A percentile compares a stretch with the other conserved stretches of the same genome.
Evolutionary conservation across 1,140 invertebrate species (phyloP).

Genomic region (Brachystomella parvula): DNA sequence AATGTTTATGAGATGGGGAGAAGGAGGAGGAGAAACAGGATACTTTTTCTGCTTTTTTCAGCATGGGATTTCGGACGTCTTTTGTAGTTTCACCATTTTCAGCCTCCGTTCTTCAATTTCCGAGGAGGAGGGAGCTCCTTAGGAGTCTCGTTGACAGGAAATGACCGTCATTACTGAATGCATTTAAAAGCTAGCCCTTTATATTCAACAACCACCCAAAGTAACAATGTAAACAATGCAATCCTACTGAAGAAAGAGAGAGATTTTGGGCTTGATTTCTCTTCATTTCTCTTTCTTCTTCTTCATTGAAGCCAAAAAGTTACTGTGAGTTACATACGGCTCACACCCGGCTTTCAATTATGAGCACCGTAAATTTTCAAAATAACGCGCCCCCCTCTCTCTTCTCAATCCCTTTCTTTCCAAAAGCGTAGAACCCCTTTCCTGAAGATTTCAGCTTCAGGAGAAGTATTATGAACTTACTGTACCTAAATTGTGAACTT

Average conservation of each 20-base stretch:
- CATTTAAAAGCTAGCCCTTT: not conserved
- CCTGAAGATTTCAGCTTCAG: not conserved
- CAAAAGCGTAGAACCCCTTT: not conserved
- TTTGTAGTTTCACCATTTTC: not conserved
- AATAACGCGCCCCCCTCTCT: too few relatives aligned
- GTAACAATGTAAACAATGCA: too few relatives aligned
- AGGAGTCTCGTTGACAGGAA: not conserved
- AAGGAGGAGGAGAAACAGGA: not conserved
- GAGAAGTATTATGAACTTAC: not conserved
- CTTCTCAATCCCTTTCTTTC: too few relatives aligned
- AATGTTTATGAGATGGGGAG: not conserved
- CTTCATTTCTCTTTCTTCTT: too few relatives aligned
- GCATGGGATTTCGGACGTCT: too few relatives aligned
- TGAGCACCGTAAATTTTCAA: not conserved
- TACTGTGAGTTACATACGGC: not conserved
- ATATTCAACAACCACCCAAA: not conserved
- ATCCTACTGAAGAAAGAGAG: too few relatives aligned
- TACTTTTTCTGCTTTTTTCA: not conserved
- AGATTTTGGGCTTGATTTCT: too few relatives aligned
- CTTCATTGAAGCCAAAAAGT: too few relatives aligned
- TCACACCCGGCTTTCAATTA: not conserved
- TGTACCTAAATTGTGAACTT: not conserved
- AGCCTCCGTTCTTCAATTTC: not conserved
- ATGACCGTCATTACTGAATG: not conserved
- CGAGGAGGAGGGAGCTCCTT: not conserved